Base-by-base conservation (phyloP, 2,888 invertebrate species). In the Noctua comes region DNA sequence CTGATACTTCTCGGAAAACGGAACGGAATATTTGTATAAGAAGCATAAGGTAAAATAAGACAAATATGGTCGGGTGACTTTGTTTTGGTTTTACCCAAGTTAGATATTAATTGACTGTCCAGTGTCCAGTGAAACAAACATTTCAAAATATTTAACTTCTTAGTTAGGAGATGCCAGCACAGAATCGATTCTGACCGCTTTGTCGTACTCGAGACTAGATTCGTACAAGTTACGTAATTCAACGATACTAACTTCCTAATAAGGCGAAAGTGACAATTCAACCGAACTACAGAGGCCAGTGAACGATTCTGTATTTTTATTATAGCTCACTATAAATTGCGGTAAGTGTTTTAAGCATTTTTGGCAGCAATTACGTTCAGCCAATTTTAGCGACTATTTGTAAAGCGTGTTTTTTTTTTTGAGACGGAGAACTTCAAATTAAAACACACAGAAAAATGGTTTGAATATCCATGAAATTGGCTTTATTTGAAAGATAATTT, bases 151-250 rank as follows among this genome's bases (percentile, higher is more conserved):
- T 31, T 54, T 24, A 27, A 24, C 21, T 10, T 48, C 65, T 16
- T 11, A 57, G 27, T n/a, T 48, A 65, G 16, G 46, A 57, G 71
- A 51, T 70, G 51, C 40, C 13, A 65, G 65, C 69, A 31, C 69
- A 68, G 5, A 75, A 82, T 64, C 57, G 46, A 68, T 72, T 64
- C 27, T 69, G 48, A 72, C 68, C 71, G 64, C 62, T 43, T 57
- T 68, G 21, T 21, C 31, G 46, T 5, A 43, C 16, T 74, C 27
- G 10, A 64, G 43, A 16, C 24, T 48, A 57, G 72, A 68, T 73
- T 62, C 16, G n/a, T 46, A 5, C 24, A 51, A 31, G 24, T 83
- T 77, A 78, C 69, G 65, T 73, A 83, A 82, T 69, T 69, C n/a
- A 31, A 64, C 27, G 40, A 69, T 16, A 64, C 27, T 43, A 59